A percentile compares a stretch with the other conserved stretches of the same genome.
These are phyloP conservation scores for Hartigia nigra DNA, from an alignment of 2,888 invertebrate genomes.

Conservation along the genomic window DNA sequence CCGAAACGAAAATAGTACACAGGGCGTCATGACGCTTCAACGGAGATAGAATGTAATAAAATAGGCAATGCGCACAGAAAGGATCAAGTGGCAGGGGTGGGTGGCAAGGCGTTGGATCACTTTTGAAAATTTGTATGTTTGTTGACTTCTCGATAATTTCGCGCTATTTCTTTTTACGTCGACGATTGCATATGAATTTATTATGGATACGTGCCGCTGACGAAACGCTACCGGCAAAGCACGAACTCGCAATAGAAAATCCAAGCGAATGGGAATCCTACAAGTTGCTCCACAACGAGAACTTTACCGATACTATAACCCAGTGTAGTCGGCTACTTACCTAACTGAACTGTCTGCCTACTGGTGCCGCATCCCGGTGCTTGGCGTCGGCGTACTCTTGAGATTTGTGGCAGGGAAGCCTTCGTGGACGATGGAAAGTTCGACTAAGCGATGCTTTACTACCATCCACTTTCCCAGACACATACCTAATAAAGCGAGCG, in stretches of 20 bases:
- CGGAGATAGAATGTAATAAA: background rate
- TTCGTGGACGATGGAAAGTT: constrained; percentile 38
- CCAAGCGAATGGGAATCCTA: constrained; percentile 41
- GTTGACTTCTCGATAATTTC: background rate
- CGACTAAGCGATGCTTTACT: constrained; percentile 35
- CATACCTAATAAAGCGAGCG: background rate
- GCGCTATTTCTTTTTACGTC: background rate
- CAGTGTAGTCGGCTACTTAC: background rate
- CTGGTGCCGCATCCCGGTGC: background rate
- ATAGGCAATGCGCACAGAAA: background rate
- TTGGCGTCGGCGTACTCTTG: constrained; percentile 31
- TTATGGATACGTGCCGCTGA: background rate
- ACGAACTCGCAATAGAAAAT: constrained; percentile 18
- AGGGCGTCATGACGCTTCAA: background rate
- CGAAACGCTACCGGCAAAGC: constrained; percentile 2
- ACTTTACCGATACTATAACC: background rate
- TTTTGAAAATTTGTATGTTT: background rate
- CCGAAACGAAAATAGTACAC: background rate
- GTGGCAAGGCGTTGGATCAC: background rate
- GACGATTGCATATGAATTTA: background rate
- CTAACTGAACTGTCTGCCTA: background rate
- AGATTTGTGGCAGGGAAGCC: constrained; percentile 39
- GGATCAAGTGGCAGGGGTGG: background rate
- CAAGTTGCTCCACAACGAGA: constrained; percentile 41
- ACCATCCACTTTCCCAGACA: background rate